phyloP scores from a whole-genome alignment of 2,113 vertebrate species.

The Rhizomys pruinosus region DNA sequence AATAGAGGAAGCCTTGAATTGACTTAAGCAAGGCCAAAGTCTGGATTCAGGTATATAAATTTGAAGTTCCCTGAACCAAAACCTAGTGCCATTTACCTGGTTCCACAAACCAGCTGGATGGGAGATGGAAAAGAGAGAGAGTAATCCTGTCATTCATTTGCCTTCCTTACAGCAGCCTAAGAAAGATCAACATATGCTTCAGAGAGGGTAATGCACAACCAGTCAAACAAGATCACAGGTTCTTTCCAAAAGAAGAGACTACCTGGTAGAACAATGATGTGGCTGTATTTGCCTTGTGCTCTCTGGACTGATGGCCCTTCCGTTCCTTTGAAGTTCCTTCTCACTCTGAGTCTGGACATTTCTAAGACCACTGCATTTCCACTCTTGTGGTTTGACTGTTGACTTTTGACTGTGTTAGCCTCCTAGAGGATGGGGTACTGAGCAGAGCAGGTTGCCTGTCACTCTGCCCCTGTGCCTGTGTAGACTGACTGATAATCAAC shows the following conservation, averaged over 20 bases:
- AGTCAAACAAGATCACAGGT: conserved; percentile 45
- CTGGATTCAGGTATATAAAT: conserved; percentile 9
- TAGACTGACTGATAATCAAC: neutral
- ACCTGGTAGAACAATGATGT: conserved; percentile 30
- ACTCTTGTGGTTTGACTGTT: conserved; percentile 13
- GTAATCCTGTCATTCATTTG: neutral
- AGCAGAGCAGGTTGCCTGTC: neutral
- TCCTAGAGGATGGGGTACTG: neutral
- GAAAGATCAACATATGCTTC: neutral
- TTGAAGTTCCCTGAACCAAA: conserved; percentile 54
- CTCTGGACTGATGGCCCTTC: neutral
- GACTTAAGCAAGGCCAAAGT: conserved; percentile 57
- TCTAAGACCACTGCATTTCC: conserved; percentile 14
- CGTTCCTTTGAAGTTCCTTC: conserved; percentile 36
- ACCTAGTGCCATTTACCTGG: conserved; percentile 47
- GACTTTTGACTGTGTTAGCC: neutral
- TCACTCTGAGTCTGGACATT: conserved; percentile 19
- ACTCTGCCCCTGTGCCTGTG: neutral
- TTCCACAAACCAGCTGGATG: conserved; percentile 1
- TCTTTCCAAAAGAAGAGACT: conserved; percentile 9
- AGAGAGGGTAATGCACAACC: conserved; percentile 9
- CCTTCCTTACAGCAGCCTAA: neutral
- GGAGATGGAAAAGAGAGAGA: neutral
- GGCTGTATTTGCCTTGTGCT: conserved; percentile 18
- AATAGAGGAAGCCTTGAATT: conserved; percentile 58